These are phyloP conservation scores for Tenebrosternarchus preto DNA, from an alignment of 2,113 vertebrate species.

Conservation along the genomic window DNA sequence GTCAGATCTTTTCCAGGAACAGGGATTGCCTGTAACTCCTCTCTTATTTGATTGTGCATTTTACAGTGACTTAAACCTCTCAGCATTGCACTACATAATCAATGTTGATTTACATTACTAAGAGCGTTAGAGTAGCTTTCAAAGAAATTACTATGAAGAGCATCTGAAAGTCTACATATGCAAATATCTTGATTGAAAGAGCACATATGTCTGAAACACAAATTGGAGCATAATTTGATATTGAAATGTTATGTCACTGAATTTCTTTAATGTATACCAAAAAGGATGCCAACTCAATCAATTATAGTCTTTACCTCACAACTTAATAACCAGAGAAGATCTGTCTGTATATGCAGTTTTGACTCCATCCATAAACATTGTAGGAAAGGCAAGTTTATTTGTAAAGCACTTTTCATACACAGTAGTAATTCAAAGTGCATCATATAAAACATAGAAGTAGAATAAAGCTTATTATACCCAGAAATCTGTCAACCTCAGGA, in stretches of 20 bases:
- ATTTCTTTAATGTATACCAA: neutral
- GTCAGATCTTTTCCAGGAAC: conserved; percentile 18
- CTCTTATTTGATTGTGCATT: conserved; percentile 1
- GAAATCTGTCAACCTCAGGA: too few species aligned
- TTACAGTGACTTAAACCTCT: conserved; percentile 11
- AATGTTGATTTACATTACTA: conserved; percentile 21
- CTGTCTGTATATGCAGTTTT: too few species aligned
- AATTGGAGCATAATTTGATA: neutral
- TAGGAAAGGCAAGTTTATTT: too few species aligned
- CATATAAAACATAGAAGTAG: too few species aligned
- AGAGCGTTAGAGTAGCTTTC: conserved; percentile 2
- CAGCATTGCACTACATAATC: conserved; percentile 21
- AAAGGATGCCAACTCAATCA: neutral
- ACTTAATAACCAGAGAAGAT: neutral
- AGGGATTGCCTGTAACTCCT: conserved; percentile 1
- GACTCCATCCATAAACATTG: neutral
- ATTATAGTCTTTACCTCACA: neutral
- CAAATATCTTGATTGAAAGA: neutral
- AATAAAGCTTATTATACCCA: too few species aligned
- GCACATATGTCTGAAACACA: neutral
- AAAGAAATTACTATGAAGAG: neutral
- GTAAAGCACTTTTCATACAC: too few species aligned
- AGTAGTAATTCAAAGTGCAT: too few species aligned
- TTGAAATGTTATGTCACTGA: neutral
- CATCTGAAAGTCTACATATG: conserved; percentile 1